Percentiles rank a stretch among this genome's conserved stretches.
Evolutionary conservation across 2,797 vertebrate species (phyloP).

Genomic region (Danio choprae): DNA sequence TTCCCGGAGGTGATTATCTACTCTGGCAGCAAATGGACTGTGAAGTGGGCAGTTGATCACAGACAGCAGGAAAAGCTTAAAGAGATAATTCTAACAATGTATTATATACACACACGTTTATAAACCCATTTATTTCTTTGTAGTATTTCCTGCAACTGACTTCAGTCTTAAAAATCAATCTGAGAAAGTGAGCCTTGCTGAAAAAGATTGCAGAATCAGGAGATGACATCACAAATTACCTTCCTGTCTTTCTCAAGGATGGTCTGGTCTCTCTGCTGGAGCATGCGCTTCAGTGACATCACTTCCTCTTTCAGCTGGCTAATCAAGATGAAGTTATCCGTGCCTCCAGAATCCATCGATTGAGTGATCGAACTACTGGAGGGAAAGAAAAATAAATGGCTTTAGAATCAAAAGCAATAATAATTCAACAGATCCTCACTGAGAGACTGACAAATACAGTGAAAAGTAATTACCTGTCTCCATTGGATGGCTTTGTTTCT

Average conservation of each 20-base stretch:
- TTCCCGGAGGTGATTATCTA: conserved; percentile 4
- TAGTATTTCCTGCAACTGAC: background rate
- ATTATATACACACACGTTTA: background rate
- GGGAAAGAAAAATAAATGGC: background rate
- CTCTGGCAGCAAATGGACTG: background rate
- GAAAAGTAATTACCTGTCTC: conserved; percentile 86
- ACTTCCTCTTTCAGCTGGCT: conserved; percentile 99
- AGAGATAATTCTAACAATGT: background rate
- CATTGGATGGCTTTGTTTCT: conserved; percentile 99
- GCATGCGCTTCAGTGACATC: conserved; percentile 95
- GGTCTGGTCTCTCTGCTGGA: conserved; percentile 97
- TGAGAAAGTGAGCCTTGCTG: background rate
- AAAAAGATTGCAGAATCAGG: background rate
- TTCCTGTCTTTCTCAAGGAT: conserved; percentile 98
- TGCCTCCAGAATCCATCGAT: conserved; percentile 97
- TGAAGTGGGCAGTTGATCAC: background rate
- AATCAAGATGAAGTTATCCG: conserved; percentile 99
- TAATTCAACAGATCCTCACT: background rate
- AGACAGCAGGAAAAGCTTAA: background rate
- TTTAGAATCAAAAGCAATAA: conserved; percentile 1
- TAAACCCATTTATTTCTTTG: background rate
- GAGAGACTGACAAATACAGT: background rate
- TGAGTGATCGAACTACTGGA: conserved; percentile 97
- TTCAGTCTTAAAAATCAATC: background rate
- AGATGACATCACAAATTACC: conserved; percentile 71